Conservation (phyloP, 30 jellyfish, hydroid and myxozoan species). For the Pseudorhiza aurosa region DNA sequence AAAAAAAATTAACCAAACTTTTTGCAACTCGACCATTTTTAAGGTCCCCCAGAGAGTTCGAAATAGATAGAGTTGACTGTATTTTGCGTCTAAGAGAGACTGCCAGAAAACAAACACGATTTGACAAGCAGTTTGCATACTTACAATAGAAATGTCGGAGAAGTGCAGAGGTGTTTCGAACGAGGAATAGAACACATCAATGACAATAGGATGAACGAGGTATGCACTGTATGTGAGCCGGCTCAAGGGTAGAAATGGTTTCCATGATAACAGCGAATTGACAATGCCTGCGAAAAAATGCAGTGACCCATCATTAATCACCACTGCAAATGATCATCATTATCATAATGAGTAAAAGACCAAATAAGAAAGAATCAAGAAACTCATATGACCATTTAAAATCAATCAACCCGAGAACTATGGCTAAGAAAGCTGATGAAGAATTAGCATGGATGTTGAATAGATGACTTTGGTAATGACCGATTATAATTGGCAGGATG, state of each 20-base stretch:
- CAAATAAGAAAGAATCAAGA: too few species aligned
- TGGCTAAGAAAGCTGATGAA: not conserved
- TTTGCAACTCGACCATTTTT: too few species aligned
- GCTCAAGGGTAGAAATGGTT: constrained; percentile 89
- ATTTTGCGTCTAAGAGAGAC: too few species aligned
- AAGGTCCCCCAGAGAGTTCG: too few species aligned
- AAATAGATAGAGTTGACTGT: too few species aligned
- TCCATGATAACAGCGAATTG: constrained; percentile 86
- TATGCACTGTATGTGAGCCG: constrained; percentile 89
- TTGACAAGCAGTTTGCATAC: too few species aligned
- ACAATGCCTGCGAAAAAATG: constrained; percentile 66
- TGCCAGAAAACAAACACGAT: too few species aligned
- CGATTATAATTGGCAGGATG: not conserved
- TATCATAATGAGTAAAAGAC: not conserved
- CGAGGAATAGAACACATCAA: constrained; percentile 56
- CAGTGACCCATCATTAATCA: not conserved
- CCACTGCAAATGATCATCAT: not conserved
- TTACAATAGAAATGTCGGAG: constrained; percentile 73
- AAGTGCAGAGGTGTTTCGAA: constrained; percentile 71
- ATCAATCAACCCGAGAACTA: not conserved
- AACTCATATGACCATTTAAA: too few species aligned
- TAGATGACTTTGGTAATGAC: not conserved
- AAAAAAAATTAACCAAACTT: too few species aligned
- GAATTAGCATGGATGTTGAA: not conserved
- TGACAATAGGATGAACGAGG: constrained; percentile 86